Conservation (phyloP, 2,113 vertebrate genomes). For the Glaucidium brasilianum region DNA sequence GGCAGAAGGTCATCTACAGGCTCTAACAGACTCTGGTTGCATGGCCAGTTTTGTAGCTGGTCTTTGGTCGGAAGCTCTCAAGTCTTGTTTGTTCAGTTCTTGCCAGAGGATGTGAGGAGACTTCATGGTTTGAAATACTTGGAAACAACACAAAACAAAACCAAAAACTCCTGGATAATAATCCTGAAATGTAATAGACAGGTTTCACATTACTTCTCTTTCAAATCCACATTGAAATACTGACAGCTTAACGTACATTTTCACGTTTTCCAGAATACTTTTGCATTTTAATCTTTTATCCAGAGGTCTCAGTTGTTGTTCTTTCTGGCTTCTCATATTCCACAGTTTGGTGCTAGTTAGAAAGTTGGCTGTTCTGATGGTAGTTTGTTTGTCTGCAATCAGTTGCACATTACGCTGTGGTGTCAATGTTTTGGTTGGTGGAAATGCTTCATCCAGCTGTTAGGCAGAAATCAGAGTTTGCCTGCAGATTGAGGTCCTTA, state of each 20-base stretch:
- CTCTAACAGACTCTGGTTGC: not conserved
- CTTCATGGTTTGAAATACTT: not conserved
- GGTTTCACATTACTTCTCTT: not conserved
- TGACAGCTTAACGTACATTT: not conserved
- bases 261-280: not conserved
- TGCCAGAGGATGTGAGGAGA: not conserved
- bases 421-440: not conserved
- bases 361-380: constrained; percentile 29
- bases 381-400: constrained; percentile 46
- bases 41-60: not conserved
- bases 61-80: not conserved
- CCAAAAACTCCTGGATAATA: not conserved
- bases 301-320: not conserved
- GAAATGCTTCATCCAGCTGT: constrained; percentile 57
- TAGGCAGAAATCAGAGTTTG: constrained; percentile 49
- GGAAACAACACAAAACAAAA: not conserved
- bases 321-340: constrained; percentile 36
- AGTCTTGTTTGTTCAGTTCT: not conserved
- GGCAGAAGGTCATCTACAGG: not conserved
- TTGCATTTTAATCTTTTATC: not conserved
- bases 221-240: not conserved
- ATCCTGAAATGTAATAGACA: not conserved
- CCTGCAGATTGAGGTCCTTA: constrained; percentile 55
- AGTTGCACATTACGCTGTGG: constrained; percentile 32
- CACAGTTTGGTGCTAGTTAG: constrained; percentile 24